Evolutionary conservation across 2,888 invertebrate species (phyloP).

Genomic region (Arctia plantaginis): DNA sequence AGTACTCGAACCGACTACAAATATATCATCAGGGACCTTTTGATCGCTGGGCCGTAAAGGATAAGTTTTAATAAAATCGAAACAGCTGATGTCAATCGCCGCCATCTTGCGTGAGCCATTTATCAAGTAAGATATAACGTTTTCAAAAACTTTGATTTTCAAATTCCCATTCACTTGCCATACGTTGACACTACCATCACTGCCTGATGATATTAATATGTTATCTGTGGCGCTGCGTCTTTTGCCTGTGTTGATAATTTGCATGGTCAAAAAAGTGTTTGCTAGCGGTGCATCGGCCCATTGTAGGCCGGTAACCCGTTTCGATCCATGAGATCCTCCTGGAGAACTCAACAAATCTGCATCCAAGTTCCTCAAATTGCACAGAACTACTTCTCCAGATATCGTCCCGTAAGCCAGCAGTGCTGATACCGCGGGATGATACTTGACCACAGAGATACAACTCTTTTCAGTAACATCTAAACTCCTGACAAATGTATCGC

Average conservation of each 20-base stretch:
- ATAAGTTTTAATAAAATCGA: slow-evolving; percentile 72
- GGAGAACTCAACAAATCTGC: slow-evolving; percentile 67
- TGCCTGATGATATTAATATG: slow-evolving; percentile 62
- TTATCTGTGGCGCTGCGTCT: slow-evolving; percentile 74
- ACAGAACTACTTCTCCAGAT: slow-evolving; percentile 75
- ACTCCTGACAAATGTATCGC: slow-evolving; percentile 71
- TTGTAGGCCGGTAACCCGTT: slow-evolving; percentile 63
- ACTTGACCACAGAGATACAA: slow-evolving; percentile 71
- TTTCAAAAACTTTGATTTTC: slow-evolving; percentile 65
- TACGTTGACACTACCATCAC: slow-evolving; percentile 69
- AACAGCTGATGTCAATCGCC: slow-evolving; percentile 70
- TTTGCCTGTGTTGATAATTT: slow-evolving; percentile 68
- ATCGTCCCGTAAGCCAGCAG: slow-evolving; percentile 75
- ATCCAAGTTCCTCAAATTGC: slow-evolving; percentile 64
- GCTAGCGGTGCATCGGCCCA: slow-evolving; percentile 73
- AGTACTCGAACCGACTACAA: slow-evolving; percentile 72
- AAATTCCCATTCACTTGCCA: slow-evolving; percentile 74
- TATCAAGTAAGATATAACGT: slow-evolving; percentile 64
- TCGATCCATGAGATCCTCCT: slow-evolving; percentile 68
- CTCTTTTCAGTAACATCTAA: slow-evolving; percentile 74
- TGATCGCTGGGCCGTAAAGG: slow-evolving; percentile 67
- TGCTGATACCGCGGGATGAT: slow-evolving; percentile 69
- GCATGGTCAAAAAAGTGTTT: slow-evolving; percentile 67
- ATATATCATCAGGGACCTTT: slow-evolving; percentile 65
- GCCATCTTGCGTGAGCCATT: slow-evolving; percentile 64